A percentile compares a stretch with the other conserved stretches of the same genome.
These are phyloP conservation scores for Apus apus DNA, from an alignment of 2,113 vertebrate species.

Conservation along the genomic window DNA sequence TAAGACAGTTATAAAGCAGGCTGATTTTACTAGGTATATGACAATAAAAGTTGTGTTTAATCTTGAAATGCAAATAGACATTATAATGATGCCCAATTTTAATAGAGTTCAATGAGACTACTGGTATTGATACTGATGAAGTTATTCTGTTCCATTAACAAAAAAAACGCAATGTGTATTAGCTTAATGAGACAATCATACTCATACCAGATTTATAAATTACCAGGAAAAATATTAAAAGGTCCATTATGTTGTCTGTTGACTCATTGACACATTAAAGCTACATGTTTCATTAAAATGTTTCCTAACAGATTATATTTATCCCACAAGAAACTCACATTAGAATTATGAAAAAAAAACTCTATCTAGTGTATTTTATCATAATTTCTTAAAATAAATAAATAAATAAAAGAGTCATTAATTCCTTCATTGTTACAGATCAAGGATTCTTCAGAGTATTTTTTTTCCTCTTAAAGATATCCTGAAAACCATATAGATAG, in stretches of 20 bases:
- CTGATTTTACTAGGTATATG: not conserved
- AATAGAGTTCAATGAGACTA: not conserved
- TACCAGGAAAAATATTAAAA: not conserved
- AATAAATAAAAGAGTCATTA: not conserved
- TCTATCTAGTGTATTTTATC: not conserved
- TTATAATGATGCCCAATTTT: not conserved
- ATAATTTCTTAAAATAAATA: not conserved
- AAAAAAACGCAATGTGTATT: not conserved
- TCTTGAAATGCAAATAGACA: slow-evolving; percentile 7
- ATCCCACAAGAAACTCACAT: not conserved
- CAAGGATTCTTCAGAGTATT: not conserved
- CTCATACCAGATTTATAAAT: not conserved
- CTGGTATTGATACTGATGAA: not conserved
- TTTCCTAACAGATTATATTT: not conserved
- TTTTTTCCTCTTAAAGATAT: not conserved
- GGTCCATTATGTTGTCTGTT: not conserved
- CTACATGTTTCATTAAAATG: not conserved
- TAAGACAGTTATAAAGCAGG: not conserved
- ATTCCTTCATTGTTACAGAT: not conserved
- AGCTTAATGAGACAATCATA: not conserved
- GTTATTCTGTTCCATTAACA: not conserved
- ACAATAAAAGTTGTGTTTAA: not conserved
- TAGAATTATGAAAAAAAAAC: not conserved
- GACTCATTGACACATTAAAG: not conserved
- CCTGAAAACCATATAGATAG: not conserved